A percentile compares a stretch with the other conserved stretches of the same genome.
These are phyloP conservation scores for Bombus pyrosoma DNA, from an alignment of 1,140 invertebrate genomes.

Conservation along the genomic window DNA sequence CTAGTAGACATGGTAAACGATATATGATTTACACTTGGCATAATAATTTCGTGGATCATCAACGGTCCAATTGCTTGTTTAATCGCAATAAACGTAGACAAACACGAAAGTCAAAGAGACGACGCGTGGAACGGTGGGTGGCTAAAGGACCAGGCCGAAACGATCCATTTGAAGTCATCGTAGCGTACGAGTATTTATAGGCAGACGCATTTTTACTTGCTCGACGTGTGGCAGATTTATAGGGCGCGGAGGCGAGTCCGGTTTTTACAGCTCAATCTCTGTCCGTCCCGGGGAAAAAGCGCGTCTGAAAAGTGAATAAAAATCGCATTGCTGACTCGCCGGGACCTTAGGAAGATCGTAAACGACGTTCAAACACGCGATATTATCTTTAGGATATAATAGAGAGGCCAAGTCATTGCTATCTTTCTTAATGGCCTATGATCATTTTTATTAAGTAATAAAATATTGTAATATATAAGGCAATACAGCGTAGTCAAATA, in stretches of 20 bases:
- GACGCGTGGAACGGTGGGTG: not conserved
- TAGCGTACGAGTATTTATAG: constrained; percentile 38
- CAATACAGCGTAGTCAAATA: too few relatives aligned
- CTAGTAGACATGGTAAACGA: not conserved
- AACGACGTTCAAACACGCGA: not conserved
- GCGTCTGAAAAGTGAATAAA: not conserved
- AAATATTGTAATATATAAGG: too few relatives aligned
- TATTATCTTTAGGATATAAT: not conserved
- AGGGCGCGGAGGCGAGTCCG: constrained; percentile 25
- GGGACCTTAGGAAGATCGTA: not conserved
- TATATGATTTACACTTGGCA: not conserved
- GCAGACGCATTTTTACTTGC: constrained; percentile 41
- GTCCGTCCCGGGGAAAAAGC: not conserved
- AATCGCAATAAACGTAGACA: not conserved
- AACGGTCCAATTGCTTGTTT: not conserved
- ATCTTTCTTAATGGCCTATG: not conserved
- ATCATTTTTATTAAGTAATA: too few relatives aligned
- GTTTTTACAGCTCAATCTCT: constrained; percentile 34
- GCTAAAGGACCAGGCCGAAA: not conserved
- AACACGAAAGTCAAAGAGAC: not conserved
- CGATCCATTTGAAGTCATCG: constrained; percentile 45
- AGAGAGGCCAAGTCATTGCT: not conserved
- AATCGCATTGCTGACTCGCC: constrained; percentile 1
- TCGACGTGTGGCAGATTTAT: constrained; percentile 46
- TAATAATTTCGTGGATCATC: not conserved